phyloP scores from a whole-genome alignment of 2,888 invertebrate species.

The Amphipyra tragopoginis region DNA sequence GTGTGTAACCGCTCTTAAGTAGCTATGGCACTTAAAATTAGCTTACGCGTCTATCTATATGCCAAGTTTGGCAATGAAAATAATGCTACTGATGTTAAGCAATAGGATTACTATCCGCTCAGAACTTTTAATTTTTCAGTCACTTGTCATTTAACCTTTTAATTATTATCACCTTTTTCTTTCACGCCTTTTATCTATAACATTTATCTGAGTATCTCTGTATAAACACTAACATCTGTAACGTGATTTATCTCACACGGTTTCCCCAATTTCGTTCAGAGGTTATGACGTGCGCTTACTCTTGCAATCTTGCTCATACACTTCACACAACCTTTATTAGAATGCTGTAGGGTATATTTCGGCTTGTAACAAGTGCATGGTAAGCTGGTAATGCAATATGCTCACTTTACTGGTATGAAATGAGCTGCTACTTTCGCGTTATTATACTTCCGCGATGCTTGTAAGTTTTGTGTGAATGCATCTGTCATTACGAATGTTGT shows the following conservation, averaged over 20 bases:
- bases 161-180: no score
- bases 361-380: background rate
- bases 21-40: no score
- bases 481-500: conserved; percentile 8
- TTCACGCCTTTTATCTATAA: background rate
- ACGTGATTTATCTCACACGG: conserved; percentile 74
- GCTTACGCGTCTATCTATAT: no score
- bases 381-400: conserved; percentile 42
- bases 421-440: conserved; percentile 46
- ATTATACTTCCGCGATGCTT: conserved; percentile 30
- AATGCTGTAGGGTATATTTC: conserved; percentile 8
- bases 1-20: no score
- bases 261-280: conserved; percentile 75
- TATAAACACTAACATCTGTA: conserved; percentile 61
- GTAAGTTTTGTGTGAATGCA: conserved; percentile 15
- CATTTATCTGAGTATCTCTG: conserved; percentile 20
- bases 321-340: conserved; percentile 15
- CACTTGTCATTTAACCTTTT: no score
- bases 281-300: conserved; percentile 70
- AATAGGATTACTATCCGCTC: no score
- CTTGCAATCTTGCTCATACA: conserved; percentile 42
- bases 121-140: no score
- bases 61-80: no score
- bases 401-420: conserved; percentile 59
- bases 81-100: no score